Evolutionary conservation across 64 coral and sea anemone genomes (phyloP), one percentile per base, ranked within the genome.

Genomic region (Montipora cactus): DNA sequence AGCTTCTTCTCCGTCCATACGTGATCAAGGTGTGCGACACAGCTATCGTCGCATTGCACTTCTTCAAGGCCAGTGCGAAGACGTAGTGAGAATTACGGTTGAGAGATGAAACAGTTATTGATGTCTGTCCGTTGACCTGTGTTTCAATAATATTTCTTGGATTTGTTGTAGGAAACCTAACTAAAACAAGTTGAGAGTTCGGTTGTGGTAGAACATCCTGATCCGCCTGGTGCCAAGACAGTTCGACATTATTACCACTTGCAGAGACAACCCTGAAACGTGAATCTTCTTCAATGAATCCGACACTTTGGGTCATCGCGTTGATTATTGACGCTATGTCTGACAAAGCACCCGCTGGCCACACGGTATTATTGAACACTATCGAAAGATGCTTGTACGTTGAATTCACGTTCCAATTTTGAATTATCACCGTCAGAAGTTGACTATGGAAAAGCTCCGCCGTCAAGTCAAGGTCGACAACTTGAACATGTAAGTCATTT

Each of bases 361-460:
- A 91, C 46, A 91, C 12, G n/a, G 77, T 91, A 46, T 91, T 19
- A 13, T 71, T 81, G 22, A 81, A 91, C 51, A 50, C 28, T 22
- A 91, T 25, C 3, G 48, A 71, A 8, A 91, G 44, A 28, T 91
- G 76, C 50, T 53, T 81, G 89, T 91, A 62, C 5, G 68, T 81
- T 14, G 28, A 18, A 69, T 44, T 50, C 37, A 91, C 89, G 0
- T 91, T 91, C 89, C 89, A 91, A 78, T 91, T 91, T 15, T 19
- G 47, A 81, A 91, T 70, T n/a, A 84, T 22, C 20, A 92, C 90
- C 11, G 90, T 76, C 50, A 84, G 37, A 74, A 57, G 69, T 7
- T 75, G 19, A 75, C 80, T 79, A 10, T 92, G 80, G 59, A 83
- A 85, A 15, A 92, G 47, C 19, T 25, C n/a, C 15, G 79, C 74